phyloP scores from a whole-genome alignment of 2,888 invertebrate species.

The Endomychus coccineus region DNA sequence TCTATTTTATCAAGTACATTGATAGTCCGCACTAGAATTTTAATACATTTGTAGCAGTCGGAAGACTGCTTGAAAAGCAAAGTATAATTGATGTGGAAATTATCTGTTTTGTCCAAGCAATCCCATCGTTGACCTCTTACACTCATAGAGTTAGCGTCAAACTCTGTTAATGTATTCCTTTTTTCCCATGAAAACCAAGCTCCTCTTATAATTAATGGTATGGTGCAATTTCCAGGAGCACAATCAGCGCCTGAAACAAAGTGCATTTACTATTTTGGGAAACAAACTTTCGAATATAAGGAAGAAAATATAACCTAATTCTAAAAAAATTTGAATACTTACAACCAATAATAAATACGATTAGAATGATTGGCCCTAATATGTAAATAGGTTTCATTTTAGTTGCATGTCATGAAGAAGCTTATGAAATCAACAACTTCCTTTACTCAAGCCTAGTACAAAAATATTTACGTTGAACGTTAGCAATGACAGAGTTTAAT shows the following conservation, averaged over 20 bases:
- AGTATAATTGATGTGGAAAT: slow-evolving; percentile 74
- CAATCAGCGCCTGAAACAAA: slow-evolving; percentile 8
- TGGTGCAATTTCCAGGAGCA: slow-evolving; percentile 49
- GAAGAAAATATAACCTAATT: too few species aligned
- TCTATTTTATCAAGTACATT: slow-evolving; percentile 86
- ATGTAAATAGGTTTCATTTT: too few species aligned
- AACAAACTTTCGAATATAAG: too few species aligned
- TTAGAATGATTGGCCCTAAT: too few species aligned
- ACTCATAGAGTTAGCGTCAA: slow-evolving; percentile 74
- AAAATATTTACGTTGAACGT: too few species aligned
- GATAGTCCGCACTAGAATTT: slow-evolving; percentile 74
- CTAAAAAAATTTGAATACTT: too few species aligned
- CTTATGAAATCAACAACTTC: too few species aligned
- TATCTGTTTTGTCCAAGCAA: slow-evolving; percentile 66
- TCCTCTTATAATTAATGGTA: slow-evolving; percentile 73
- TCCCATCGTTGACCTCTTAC: slow-evolving; percentile 61
- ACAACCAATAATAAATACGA: too few species aligned
- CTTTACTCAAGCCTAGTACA: too few species aligned
- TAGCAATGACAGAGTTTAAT: too few species aligned
- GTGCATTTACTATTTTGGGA: too few species aligned
- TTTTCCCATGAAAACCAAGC: slow-evolving; percentile 90
- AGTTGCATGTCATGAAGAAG: too few species aligned
- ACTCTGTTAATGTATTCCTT: slow-evolving; percentile 71
- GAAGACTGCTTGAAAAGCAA: slow-evolving; percentile 62
- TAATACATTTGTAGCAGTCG: slow-evolving; percentile 80